Evolutionary conservation across 1,140 invertebrate genomes (phyloP).

Genomic region (Elysia chlorotica): DNA sequence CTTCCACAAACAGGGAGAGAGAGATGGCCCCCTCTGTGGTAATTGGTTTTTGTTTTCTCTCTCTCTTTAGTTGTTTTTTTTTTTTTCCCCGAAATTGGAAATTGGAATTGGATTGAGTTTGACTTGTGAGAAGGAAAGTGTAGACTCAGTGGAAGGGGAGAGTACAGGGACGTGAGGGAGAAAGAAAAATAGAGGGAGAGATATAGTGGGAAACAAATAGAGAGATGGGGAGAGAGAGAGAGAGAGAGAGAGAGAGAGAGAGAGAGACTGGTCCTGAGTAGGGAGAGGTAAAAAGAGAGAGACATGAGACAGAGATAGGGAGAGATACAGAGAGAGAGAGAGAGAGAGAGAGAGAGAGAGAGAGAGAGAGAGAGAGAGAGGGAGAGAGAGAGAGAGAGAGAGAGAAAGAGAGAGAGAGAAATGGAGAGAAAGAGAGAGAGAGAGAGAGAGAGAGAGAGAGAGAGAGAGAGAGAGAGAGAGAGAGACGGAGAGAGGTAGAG

Average conservation of each 20-base stretch:
- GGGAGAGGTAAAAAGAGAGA: neutral
- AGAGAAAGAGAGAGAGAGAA: slow-evolving; percentile 14
- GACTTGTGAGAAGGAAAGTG: too few relatives aligned
- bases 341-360: neutral
- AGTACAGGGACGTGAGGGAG: too few relatives aligned
- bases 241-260: neutral
- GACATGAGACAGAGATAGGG: neutral
- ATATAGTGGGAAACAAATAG: neutral
- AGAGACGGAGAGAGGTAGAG: neutral
- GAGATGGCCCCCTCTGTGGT: too few relatives aligned
- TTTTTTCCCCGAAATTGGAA: too few relatives aligned
- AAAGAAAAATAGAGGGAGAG: neutral
- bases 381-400: neutral
- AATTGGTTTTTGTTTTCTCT: too few relatives aligned
- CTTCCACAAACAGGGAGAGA: neutral
- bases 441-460: slow-evolving; percentile 8
- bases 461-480: neutral
- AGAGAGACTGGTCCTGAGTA: too few relatives aligned
- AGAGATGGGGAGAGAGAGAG: neutral
- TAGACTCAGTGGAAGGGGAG: too few relatives aligned
- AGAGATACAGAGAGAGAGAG: neutral
- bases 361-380: slow-evolving; percentile 6
- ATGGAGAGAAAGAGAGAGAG: slow-evolving; percentile 1
- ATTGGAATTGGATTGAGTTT: too few relatives aligned
- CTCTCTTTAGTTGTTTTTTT: too few relatives aligned